Evolutionary conservation across 92 coral and sea anemone species (phyloP).

Genomic region (Phenganax subtilis): DNA sequence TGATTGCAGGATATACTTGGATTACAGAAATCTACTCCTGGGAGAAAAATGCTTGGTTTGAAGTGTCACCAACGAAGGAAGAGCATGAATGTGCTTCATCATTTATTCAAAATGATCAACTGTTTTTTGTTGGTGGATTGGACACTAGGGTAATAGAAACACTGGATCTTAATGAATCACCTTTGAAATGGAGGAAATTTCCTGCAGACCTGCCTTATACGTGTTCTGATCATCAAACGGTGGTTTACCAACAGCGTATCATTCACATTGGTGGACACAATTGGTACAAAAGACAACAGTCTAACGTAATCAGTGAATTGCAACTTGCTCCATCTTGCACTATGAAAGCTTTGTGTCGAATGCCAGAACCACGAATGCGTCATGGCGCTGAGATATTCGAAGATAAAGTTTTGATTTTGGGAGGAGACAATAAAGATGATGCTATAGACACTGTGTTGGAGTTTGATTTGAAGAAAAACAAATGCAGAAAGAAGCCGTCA

Average conservation of each 20-base stretch:
- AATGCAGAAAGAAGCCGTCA: background rate
- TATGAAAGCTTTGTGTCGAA: background rate
- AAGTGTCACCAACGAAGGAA: background rate
- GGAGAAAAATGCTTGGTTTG: conserved; percentile 17
- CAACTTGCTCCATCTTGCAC: background rate
- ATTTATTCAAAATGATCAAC: background rate
- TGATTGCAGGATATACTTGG: background rate
- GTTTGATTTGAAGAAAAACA: background rate
- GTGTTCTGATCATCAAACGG: conserved; percentile 14
- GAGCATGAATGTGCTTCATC: background rate
- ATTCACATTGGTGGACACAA: background rate
- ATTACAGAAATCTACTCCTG: conserved; percentile 2
- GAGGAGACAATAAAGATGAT: background rate
- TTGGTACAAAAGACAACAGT: background rate
- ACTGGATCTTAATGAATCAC: conserved; percentile 1
- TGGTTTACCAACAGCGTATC: background rate
- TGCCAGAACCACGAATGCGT: background rate
- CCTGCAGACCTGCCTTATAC: conserved; percentile 17
- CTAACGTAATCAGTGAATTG: background rate
- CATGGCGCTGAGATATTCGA: background rate
- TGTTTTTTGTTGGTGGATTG: background rate
- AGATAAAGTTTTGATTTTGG: background rate
- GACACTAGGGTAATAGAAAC: background rate
- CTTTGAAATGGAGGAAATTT: conserved; percentile 15
- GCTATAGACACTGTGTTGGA: background rate